phyloP scores from a whole-genome alignment of 1,140 invertebrate species.

The Drosophila subpulchrella region DNA sequence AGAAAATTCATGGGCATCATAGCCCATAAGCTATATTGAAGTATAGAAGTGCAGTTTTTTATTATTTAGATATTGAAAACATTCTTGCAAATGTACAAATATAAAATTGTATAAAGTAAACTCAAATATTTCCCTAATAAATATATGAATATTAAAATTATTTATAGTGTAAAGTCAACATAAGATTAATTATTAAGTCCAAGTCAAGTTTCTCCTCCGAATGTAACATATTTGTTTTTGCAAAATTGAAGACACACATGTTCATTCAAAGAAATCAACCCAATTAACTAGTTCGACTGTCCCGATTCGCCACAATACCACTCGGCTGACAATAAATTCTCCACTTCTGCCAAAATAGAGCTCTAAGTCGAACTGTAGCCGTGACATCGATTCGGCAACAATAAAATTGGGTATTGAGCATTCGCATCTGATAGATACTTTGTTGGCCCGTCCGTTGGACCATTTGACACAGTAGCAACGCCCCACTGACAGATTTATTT shows the following conservation, averaged over 20 bases:
- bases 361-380: conserved; percentile 25
- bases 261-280: conserved; percentile 48
- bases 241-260: conserved; percentile 12
- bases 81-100: no score
- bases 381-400: conserved; percentile 67
- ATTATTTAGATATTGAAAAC: no score
- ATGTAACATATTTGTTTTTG: conserved; percentile 5
- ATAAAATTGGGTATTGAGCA: conserved; percentile 52
- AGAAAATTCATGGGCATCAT: no score
- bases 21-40: no score
- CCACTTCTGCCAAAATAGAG: conserved; percentile 15
- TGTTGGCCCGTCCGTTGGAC: conserved; percentile 19
- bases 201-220: neutral
- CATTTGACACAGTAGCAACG: conserved; percentile 75
- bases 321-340: conserved; percentile 50
- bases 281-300: conserved; percentile 48
- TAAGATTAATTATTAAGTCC: neutral
- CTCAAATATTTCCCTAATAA: no score
- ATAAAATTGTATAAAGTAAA: no score
- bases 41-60: no score
- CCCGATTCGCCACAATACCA: conserved; percentile 40
- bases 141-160: neutral
- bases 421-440: conserved; percentile 68
- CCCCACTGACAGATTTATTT: conserved; percentile 76
- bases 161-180: neutral